A percentile compares a stretch with the other conserved stretches of the same genome.
These are phyloP conservation scores for Stictonetta naevosa DNA, from an alignment of 2,113 vertebrate genomes.

Conservation along the genomic window DNA sequence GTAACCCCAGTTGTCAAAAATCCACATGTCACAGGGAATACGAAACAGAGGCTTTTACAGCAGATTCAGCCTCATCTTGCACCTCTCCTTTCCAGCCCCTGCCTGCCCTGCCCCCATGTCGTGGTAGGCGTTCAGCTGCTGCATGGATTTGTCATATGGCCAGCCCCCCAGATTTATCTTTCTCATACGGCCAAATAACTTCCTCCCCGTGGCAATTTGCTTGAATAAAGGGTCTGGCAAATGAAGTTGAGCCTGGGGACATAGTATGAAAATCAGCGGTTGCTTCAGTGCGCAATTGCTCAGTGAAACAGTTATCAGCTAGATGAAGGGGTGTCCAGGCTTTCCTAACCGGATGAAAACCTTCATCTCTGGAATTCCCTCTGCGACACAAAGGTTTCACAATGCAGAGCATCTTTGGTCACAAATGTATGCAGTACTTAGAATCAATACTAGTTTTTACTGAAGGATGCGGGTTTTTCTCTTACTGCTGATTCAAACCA, in stretches of 20 bases:
- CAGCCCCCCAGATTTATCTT: conserved; percentile 13
- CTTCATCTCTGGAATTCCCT: neutral
- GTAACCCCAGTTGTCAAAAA: neutral
- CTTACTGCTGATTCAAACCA: fast-evolving
- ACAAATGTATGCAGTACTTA: neutral
- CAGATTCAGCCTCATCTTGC: neutral
- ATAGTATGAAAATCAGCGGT: neutral
- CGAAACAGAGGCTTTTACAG: neutral
- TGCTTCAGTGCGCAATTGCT: conserved; percentile 17
- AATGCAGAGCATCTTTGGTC: neutral
- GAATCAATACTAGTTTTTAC: fast-evolving
- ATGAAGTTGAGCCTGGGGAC: neutral
- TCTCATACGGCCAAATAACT: conserved; percentile 32
- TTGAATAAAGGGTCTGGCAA: conserved; percentile 36
- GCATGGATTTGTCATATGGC: neutral
- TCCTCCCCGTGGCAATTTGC: conserved; percentile 43
- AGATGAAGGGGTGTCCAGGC: neutral
- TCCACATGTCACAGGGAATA: neutral
- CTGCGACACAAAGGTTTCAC: neutral
- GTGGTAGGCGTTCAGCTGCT: neutral
- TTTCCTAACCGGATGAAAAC: neutral
- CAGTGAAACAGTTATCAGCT: neutral
- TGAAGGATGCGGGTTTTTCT: neutral
- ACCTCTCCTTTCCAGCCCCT: neutral
- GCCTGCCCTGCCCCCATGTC: neutral